Evolutionary conservation across 2,888 invertebrate species (phyloP).

Genomic region (Ectemnius cavifrons): DNA sequence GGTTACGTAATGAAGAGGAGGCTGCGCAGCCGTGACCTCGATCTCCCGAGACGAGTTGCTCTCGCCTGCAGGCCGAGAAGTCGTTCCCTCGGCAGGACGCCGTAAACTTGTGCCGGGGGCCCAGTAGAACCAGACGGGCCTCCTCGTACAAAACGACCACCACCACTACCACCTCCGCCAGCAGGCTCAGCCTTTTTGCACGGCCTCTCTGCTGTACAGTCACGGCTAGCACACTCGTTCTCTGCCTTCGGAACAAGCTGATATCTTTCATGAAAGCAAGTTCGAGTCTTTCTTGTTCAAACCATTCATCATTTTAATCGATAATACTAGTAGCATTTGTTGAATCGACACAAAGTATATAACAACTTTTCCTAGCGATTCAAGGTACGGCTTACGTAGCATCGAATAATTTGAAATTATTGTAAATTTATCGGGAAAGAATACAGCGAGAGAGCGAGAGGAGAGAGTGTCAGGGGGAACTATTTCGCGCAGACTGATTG

Average conservation of each 20-base stretch:
- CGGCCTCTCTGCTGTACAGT: constrained; percentile 61
- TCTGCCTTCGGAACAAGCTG: background rate
- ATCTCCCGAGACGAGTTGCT: constrained; percentile 59
- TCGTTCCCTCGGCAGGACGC: constrained; percentile 27
- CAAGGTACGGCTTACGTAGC: background rate
- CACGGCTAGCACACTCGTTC: constrained; percentile 25
- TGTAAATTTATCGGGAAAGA: background rate
- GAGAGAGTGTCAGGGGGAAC: background rate
- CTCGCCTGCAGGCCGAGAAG: constrained; percentile 41
- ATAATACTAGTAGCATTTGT: constrained; percentile 3
- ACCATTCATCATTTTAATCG: constrained; percentile 8
- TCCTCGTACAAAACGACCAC: constrained; percentile 59
- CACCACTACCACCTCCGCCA: constrained; percentile 36
- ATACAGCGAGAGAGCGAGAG: background rate
- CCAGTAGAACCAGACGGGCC: constrained; percentile 58
- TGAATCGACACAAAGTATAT: constrained; percentile 23
- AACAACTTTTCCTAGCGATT: constrained; percentile 29
- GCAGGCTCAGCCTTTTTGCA: constrained; percentile 10
- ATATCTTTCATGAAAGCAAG: background rate
- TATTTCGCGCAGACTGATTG: constrained; percentile 35
- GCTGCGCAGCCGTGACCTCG: constrained; percentile 69
- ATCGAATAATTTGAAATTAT: background rate
- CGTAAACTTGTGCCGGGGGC: constrained; percentile 17
- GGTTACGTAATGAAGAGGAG: constrained; percentile 64
- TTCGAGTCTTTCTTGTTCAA: background rate